Evolutionary conservation across 2,888 invertebrate species (phyloP).

Genomic region (Sarcophaga variegata): DNA sequence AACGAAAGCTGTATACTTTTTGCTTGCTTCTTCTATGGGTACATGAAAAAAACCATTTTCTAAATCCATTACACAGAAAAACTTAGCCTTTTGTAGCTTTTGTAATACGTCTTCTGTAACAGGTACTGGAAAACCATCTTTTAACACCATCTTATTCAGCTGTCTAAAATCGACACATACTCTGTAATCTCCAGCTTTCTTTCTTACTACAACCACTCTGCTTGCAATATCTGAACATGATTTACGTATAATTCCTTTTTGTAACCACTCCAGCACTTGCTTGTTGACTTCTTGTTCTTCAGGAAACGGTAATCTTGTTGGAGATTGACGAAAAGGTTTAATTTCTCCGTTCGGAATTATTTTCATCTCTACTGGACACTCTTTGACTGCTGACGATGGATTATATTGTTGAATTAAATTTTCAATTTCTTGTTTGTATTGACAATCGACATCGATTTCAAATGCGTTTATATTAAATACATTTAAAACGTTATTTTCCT

Average conservation of each 20-base stretch:
- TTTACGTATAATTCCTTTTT: constrained; percentile 54
- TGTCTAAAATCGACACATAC: constrained; percentile 71
- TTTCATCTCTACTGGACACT: neutral
- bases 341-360: constrained; percentile 8
- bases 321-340: constrained; percentile 37
- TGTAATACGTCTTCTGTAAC: too few relatives aligned
- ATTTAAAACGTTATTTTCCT: too few relatives aligned
- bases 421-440: too few relatives aligned
- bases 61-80: too few relatives aligned
- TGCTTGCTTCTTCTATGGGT: too few relatives aligned
- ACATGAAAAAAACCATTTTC: too few relatives aligned
- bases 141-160: constrained; percentile 63
- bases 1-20: too few relatives aligned
- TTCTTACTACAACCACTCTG: constrained; percentile 71
- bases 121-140: neutral
- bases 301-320: constrained; percentile 27
- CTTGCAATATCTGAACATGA: constrained; percentile 56
- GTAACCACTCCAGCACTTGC: constrained; percentile 51
- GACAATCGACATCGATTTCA: too few relatives aligned
- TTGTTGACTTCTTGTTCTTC: constrained; percentile 47
- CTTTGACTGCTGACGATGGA: too few relatives aligned
- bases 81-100: too few relatives aligned
- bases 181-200: constrained; percentile 30
- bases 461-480: too few relatives aligned
- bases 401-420: too few relatives aligned